Percentiles rank a stretch among this genome's conserved stretches.
These are phyloP conservation scores for Macrobrachium nipponense DNA, from an alignment of 1,140 invertebrate genomes.

Conservation along the genomic window DNA sequence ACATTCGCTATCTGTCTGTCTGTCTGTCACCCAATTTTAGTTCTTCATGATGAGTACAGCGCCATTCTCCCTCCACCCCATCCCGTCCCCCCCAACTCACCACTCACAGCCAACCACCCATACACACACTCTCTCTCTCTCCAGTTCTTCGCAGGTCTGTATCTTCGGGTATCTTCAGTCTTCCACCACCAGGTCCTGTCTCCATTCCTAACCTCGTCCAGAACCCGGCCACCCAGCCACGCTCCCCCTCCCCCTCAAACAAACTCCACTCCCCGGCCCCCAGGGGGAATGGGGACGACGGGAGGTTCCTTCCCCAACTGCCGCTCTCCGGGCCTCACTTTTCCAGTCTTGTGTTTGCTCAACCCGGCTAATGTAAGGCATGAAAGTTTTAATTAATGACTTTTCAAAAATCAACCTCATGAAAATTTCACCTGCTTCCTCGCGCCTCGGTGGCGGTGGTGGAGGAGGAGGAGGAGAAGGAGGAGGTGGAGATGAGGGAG, in stretches of 20 bases:
- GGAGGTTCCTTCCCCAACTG: background rate
- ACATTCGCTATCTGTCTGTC: too few species aligned
- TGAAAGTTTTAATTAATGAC: slow-evolving; percentile 49
- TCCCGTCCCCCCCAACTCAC: background rate
- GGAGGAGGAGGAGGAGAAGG: too few species aligned
- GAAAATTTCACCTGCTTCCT: slow-evolving; percentile 34
- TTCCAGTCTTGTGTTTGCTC: slow-evolving; percentile 14
- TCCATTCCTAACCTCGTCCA: background rate
- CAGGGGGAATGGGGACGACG: too few species aligned
- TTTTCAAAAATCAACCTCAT: slow-evolving; percentile 43
- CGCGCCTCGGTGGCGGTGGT: background rate
- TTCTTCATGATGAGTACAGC: too few species aligned
- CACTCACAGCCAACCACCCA: background rate
- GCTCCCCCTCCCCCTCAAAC: background rate
- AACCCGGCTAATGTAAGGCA: slow-evolving; percentile 39
- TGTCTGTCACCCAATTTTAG: too few species aligned
- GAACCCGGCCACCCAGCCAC: background rate
- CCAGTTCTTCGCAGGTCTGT: background rate
- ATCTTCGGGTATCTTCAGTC: background rate
- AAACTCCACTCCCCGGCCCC: background rate
- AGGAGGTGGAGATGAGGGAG: too few species aligned
- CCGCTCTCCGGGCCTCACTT: background rate
- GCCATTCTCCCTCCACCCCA: too few species aligned
- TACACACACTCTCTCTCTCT: background rate
- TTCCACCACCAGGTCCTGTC: background rate